These are phyloP conservation scores for Coryphaenoides rupestris DNA, from an alignment of 2,113 vertebrate genomes.

Conservation along the genomic window DNA sequence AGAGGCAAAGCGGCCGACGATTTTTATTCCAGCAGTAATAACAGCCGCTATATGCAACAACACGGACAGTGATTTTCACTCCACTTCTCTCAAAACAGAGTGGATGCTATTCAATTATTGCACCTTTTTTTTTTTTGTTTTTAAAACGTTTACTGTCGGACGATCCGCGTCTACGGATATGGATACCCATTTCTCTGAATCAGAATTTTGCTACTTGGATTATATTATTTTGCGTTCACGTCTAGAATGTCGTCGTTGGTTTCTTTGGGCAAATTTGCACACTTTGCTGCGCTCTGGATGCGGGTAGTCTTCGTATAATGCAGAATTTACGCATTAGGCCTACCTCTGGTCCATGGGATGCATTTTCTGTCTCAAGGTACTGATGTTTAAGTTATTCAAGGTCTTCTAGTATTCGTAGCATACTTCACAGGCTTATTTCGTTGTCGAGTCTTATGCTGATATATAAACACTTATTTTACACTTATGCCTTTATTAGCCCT, in stretches of 20 bases:
- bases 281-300: slow-evolving; percentile 21
- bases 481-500: not conserved
- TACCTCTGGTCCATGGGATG: slow-evolving; percentile 23
- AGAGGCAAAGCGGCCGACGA: slow-evolving; percentile 62
- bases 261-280: not conserved
- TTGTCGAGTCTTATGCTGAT: no score
- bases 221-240: no score
- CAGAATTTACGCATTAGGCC: slow-evolving; percentile 15
- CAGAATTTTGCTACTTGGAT: not conserved
- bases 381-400: slow-evolving; percentile 23
- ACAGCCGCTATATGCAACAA: slow-evolving; percentile 60
- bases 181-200: slow-evolving; percentile 12
- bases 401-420: slow-evolving; percentile 11
- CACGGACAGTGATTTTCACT: slow-evolving; percentile 27
- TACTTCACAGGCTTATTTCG: not conserved
- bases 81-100: not conserved
- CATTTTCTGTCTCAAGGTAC: slow-evolving; percentile 31
- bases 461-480: no score
- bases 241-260: not conserved
- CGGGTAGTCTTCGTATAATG: slow-evolving; percentile 24
- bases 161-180: slow-evolving; percentile 13
- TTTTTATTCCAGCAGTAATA: slow-evolving; percentile 81
- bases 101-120: slow-evolving; percentile 23
- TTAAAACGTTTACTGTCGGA: not conserved
- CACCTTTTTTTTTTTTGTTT: slow-evolving; percentile 22